Conservation (phyloP, 2,797 vertebrate species). For the Eospalax fontanierii region DNA sequence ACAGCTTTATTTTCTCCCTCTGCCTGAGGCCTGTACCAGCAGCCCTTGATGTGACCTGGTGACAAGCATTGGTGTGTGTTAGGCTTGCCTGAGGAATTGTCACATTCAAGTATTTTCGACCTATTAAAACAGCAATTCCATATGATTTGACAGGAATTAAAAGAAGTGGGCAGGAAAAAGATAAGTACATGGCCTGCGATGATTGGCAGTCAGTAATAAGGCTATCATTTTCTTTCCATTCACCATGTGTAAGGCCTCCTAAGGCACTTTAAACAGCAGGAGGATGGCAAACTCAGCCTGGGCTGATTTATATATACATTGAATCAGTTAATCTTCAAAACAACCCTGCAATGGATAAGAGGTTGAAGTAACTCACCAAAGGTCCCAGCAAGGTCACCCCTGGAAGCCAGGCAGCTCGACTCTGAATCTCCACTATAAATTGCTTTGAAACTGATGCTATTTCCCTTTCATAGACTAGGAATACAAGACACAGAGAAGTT, state of each 20-base stretch:
- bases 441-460: neutral
- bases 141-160: neutral
- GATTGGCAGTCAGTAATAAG: constrained; percentile 12
- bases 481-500: neutral
- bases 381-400: neutral
- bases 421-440: neutral
- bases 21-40: neutral
- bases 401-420: neutral
- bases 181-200: neutral
- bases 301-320: neutral
- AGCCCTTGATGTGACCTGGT: neutral
- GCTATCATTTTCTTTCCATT: neutral
- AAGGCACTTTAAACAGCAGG: neutral
- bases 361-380: neutral
- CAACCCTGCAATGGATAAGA: neutral
- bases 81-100: neutral
- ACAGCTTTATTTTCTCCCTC: neutral
- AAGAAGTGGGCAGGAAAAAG: neutral
- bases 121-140: constrained; percentile 35
- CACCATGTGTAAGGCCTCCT: neutral
- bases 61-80: neutral
- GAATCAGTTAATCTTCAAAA: constrained; percentile 34
- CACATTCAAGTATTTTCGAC: neutral
- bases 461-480: neutral
- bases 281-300: neutral